phyloP scores from a whole-genome alignment of 2,888 invertebrate species.

The Aplocera efformata region DNA sequence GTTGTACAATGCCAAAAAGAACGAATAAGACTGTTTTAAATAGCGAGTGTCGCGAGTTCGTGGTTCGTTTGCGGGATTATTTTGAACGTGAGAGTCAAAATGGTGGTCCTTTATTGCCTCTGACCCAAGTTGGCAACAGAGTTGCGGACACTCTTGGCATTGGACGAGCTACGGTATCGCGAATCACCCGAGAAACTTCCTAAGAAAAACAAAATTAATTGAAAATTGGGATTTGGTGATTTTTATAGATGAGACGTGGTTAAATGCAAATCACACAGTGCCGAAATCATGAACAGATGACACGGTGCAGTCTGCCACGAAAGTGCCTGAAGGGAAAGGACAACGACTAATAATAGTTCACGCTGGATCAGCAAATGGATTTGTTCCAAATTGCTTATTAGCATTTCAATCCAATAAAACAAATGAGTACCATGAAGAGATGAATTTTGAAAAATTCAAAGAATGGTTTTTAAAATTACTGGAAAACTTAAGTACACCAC shows the following conservation, averaged over 20 bases:
- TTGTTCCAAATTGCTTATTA: background rate
- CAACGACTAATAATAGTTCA: conserved; percentile 1
- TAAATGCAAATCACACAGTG: conserved; percentile 23
- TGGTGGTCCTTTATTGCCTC: too few relatives aligned
- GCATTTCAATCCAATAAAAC: conserved; percentile 1
- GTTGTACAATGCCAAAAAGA: too few relatives aligned
- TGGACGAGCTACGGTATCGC: too few relatives aligned
- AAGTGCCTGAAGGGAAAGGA: background rate
- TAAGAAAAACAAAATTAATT: too few relatives aligned
- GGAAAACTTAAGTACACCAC: background rate
- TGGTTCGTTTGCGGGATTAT: too few relatives aligned
- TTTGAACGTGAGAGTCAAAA: too few relatives aligned
- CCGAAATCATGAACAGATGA: conserved; percentile 18
- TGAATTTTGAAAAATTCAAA: conserved; percentile 1
- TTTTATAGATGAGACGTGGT: conserved; percentile 25
- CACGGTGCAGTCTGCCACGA: conserved; percentile 2
- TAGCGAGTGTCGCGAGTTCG: too few relatives aligned
- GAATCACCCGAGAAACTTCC: too few relatives aligned
- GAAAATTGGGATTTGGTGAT: too few relatives aligned
- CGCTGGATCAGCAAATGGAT: conserved; percentile 1
- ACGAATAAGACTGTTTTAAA: too few relatives aligned
- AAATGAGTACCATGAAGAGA: conserved; percentile 5
- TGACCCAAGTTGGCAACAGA: too few relatives aligned
- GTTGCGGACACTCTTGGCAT: too few relatives aligned
- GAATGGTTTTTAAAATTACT: conserved; percentile 3